Conservation (phyloP, 2,797 vertebrate genomes). For the Heliangelus exortis region DNA sequence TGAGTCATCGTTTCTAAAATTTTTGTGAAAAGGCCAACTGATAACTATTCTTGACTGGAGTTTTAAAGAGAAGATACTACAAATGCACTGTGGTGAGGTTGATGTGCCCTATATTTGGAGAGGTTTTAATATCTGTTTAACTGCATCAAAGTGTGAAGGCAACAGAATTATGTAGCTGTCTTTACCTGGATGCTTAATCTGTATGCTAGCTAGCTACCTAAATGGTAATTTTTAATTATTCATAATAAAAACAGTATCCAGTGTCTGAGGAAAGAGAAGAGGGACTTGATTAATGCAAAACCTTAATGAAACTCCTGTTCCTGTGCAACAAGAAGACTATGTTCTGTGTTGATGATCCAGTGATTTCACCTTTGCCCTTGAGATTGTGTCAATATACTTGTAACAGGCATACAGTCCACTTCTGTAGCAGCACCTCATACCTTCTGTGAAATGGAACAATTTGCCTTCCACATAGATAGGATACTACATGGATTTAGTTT, state of each 20-base stretch:
- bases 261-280: background rate
- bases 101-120: background rate
- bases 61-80: background rate
- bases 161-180: background rate
- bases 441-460: background rate
- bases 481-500: background rate
- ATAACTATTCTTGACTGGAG: background rate
- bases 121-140: background rate
- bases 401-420: background rate
- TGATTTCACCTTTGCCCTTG: background rate
- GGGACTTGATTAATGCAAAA: background rate
- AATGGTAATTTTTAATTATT: background rate
- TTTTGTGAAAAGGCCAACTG: background rate
- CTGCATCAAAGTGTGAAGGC: background rate
- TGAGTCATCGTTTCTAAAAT: constrained; percentile 16
- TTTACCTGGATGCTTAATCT: background rate
- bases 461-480: background rate
- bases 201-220: background rate
- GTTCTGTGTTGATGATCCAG: fast-evolving
- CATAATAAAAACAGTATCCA: background rate
- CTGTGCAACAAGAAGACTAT: background rate
- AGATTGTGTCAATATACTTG: background rate
- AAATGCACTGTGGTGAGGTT: background rate
- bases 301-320: background rate
- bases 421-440: background rate